Conservation (phyloP, 2,888 invertebrate species). For the Eristalinus aeneus region DNA sequence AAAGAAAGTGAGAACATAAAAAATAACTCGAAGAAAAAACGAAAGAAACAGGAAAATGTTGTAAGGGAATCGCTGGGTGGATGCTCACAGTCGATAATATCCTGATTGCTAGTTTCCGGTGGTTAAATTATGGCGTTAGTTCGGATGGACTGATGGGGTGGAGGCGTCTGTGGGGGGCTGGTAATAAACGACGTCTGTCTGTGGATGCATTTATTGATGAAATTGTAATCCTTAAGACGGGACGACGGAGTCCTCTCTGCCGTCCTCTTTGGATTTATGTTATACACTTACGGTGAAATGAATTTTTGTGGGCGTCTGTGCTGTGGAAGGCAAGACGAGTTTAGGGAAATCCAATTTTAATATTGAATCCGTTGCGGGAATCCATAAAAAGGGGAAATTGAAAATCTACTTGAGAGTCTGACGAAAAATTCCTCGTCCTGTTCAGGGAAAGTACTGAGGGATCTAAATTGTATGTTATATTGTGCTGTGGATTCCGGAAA, state of each 20-base stretch:
- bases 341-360: constrained; percentile 6
- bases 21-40: not conserved
- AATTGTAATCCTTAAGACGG: constrained; percentile 42
- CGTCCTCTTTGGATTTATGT: constrained; percentile 12
- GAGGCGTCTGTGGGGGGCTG: not conserved
- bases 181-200: constrained; percentile 57
- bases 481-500: not conserved
- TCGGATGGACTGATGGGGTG: not conserved
- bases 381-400: not conserved
- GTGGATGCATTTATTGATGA: constrained; percentile 60
- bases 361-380: not conserved
- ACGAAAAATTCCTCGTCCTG: not conserved
- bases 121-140: constrained; percentile 61
- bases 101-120: constrained; percentile 65
- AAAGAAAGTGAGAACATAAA: constrained; percentile 5
- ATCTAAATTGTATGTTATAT: not conserved
- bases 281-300: constrained; percentile 16
- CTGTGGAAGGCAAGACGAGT: not conserved
- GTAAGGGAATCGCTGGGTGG: constrained; percentile 42
- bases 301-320: not conserved
- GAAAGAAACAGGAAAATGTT: constrained; percentile 44
- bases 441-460: not conserved
- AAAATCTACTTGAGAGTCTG: not conserved
- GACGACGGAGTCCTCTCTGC: not conserved
- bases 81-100: constrained; percentile 50